These are phyloP conservation scores for Todiramphus chloris DNA, from an alignment of 2,113 vertebrate genomes.

Conservation along the genomic window DNA sequence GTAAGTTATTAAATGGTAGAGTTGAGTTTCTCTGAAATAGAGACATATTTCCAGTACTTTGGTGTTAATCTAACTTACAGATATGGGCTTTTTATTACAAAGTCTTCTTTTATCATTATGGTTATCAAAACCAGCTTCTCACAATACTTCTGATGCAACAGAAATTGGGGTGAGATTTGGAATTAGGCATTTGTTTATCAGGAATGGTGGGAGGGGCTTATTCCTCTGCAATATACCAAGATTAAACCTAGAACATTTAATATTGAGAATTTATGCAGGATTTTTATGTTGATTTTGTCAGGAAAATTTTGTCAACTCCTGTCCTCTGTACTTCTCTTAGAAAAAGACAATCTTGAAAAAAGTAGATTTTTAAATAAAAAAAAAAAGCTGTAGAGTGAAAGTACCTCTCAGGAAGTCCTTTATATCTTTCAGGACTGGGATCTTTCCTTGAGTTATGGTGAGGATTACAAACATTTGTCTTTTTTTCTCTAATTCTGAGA, in stretches of 20 bases:
- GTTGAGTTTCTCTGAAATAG: not conserved
- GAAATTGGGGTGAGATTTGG: not conserved
- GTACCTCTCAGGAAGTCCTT: not conserved
- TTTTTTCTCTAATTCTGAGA: not conserved
- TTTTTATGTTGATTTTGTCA: not conserved
- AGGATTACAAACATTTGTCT: not conserved
- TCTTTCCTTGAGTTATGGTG: not conserved
- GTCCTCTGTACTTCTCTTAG: not conserved
- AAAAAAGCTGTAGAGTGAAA: not conserved
- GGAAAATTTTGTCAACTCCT: not conserved
- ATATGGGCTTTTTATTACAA: not conserved
- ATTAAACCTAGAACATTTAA: not conserved
- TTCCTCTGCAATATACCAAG: not conserved
- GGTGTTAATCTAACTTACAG: not conserved
- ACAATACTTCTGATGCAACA: not conserved
- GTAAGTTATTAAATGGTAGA: not conserved
- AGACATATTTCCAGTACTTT: not conserved
- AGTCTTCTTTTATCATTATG: not conserved
- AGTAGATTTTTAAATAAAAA: no score
- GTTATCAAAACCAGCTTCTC: not conserved
- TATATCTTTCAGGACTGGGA: not conserved
- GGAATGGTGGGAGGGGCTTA: not conserved
- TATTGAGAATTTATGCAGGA: not conserved
- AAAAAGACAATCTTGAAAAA: no score
- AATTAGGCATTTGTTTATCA: not conserved